Evolutionary conservation across 2,888 invertebrate genomes (phyloP), one percentile per base, ranked within the genome.

Genomic region (Syrista parreyssii): DNA sequence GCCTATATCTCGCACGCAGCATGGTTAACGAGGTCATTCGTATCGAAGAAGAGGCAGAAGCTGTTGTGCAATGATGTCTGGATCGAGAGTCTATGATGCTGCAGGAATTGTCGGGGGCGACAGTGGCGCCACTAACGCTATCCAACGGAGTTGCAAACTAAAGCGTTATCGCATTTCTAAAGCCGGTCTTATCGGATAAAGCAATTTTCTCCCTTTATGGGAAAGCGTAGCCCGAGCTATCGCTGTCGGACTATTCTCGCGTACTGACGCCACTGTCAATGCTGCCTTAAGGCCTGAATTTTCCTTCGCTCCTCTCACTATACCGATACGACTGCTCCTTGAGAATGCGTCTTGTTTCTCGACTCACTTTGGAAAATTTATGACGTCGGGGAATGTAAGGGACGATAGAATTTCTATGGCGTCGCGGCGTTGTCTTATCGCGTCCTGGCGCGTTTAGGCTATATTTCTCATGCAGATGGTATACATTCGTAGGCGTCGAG

Each of bases 131-230:
- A 9, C 55, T 6, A 23, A 23, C 55, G 55, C 23, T 55, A 23
- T 55, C 15, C 55, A 23, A 23, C 1, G 55, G 2, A 55, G 9
- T 6, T 6, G 23, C 55, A 2, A 55, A 55, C 23, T 55, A 55
- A 55, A 33, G 32, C 71, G 31, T 71, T 4, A 71, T 31, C 12
- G 31, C 11, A 31, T 15, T 33, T 71, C 71, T 33, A 71, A 71
- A 71, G 71, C 71, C 31, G 71, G 71, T 23, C 31, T 71, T 71
- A 71, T 31, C 71, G 71, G 32, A 31, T 71, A 33, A 71, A 71
- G 71, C 2, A 71, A 31, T 71, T 71, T 32, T 33, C 31, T 32
- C 12, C 9, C 71, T 71, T 71, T 71, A 71, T 71, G 55, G 23
- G 15, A 55, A 55, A 55, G 55, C 55, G 55, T 23, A 55, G 23